These are phyloP conservation scores for Drymodes brunneopygia DNA, from an alignment of 2,113 vertebrate species.

Conservation along the genomic window DNA sequence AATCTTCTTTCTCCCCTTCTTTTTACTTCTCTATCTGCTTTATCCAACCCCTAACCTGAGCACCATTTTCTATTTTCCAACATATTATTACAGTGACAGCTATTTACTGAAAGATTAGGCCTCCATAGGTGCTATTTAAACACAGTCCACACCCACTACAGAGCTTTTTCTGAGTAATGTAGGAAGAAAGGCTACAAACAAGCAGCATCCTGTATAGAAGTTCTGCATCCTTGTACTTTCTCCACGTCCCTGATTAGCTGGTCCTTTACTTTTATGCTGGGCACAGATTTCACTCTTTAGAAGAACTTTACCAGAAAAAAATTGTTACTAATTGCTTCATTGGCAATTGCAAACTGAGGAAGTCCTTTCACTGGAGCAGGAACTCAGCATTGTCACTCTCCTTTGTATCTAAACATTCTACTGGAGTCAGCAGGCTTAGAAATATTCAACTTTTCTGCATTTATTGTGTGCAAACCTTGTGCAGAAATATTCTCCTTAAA, in stretches of 20 bases:
- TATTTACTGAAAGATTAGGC: not conserved
- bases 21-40: not conserved
- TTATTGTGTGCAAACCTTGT: not conserved
- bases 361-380: not conserved
- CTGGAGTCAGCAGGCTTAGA: not conserved
- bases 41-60: not conserved
- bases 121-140: not conserved
- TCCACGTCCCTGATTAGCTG: not conserved
- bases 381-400: not conserved
- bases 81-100: not conserved
- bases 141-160: not conserved
- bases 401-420: not conserved
- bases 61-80: not conserved
- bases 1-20: no score
- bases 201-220: not conserved
- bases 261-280: not conserved
- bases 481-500: not conserved
- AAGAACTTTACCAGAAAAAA: not conserved
- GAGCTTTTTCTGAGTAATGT: not conserved
- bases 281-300: not conserved
- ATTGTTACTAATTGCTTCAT: not conserved
- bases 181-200: not conserved
- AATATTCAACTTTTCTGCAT: not conserved
- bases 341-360: not conserved
- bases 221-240: not conserved